Percentiles rank a stretch among this genome's conserved stretches.
These are phyloP conservation scores for Habropoda laboriosa DNA, from an alignment of 1,140 invertebrate species.

Conservation along the genomic window DNA sequence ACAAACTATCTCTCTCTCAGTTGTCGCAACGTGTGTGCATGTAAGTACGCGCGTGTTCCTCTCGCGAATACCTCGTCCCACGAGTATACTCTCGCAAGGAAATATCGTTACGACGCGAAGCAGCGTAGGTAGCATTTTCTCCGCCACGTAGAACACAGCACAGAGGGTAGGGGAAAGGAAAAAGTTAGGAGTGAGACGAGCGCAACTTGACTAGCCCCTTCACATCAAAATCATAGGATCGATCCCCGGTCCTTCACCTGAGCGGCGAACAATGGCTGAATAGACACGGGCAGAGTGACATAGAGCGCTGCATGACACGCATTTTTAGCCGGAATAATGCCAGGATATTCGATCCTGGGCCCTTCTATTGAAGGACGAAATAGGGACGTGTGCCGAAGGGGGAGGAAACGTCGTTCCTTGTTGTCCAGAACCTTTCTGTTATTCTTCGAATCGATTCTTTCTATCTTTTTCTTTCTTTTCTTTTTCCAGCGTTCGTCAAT, in stretches of 20 bases:
- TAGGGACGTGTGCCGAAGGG: neutral
- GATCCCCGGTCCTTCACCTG: conserved; percentile 4
- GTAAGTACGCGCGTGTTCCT: neutral
- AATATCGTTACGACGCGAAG: neutral
- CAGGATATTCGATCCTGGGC: conserved; percentile 8
- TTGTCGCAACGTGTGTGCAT: no score
- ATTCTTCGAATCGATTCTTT: neutral
- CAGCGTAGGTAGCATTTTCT: neutral
- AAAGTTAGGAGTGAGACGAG: conserved; percentile 15
- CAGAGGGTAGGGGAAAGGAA: conserved; percentile 3
- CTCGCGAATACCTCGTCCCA: neutral
- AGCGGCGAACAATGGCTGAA: conserved; percentile 26
- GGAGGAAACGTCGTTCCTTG: neutral
- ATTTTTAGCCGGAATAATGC: neutral
- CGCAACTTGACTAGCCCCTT: conserved; percentile 18
- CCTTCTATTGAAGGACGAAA: neutral
- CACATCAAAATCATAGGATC: conserved; percentile 33
- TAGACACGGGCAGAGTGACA: conserved; percentile 7
- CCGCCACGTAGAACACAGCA: neutral
- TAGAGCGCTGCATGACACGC: conserved; percentile 13
- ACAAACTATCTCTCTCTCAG: neutral
- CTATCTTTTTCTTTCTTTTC: neutral
- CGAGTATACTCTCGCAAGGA: neutral
- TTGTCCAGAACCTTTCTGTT: neutral
- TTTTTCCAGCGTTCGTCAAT: neutral